A percentile compares a stretch with the other conserved stretches of the same genome.
phyloP scores from a whole-genome alignment of 2,113 vertebrate species.

The Entelurus aequoreus region DNA sequence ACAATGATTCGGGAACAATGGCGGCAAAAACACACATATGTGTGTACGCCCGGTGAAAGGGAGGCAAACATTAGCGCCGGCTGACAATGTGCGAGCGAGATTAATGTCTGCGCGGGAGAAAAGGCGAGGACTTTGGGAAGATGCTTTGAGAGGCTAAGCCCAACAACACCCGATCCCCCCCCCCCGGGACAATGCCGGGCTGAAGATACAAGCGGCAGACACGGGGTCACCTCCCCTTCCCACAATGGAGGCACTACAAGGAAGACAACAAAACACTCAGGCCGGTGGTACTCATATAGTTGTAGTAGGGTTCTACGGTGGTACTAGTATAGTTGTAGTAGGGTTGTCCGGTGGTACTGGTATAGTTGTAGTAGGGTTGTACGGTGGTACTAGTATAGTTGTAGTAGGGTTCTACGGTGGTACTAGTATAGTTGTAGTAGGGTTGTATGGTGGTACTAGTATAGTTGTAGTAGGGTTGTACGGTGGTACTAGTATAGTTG shows the following conservation, averaged over 20 bases:
- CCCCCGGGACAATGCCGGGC: constrained; percentile 70
- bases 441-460: no score
- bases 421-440: no score
- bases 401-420: no score
- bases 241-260: constrained; percentile 61
- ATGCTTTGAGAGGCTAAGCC: constrained; percentile 75
- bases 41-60: constrained; percentile 72
- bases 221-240: constrained; percentile 75
- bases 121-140: constrained; percentile 71
- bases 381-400: no score
- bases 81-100: constrained; percentile 74
- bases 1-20: constrained; percentile 82
- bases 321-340: no score
- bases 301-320: no score
- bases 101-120: constrained; percentile 75
- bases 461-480: no score
- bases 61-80: constrained; percentile 73
- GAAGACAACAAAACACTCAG: constrained; percentile 12
- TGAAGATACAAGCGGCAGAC: constrained; percentile 76
- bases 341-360: no score
- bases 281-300: no score
- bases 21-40: constrained; percentile 74
- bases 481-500: no score
- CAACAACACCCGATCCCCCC: constrained; percentile 51
- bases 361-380: no score